Evolutionary conservation across 2,888 invertebrate species (phyloP).

Genomic region (Andrena bicolor): DNA sequence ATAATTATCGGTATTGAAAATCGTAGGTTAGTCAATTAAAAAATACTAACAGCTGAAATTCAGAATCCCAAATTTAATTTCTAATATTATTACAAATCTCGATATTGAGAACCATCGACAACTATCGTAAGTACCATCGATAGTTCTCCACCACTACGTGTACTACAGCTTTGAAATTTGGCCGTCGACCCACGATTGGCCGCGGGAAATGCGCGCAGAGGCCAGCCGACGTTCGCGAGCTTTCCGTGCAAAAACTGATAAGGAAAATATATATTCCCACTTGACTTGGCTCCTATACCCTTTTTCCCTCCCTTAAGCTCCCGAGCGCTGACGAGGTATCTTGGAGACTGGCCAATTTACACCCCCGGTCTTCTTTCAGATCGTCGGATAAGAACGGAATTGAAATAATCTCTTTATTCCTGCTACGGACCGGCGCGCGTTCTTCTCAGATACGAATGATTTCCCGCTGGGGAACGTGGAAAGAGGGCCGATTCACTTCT

Average conservation of each 20-base stretch:
- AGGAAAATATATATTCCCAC: conserved; percentile 70
- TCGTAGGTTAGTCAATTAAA: no score
- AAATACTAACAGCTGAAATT: no score
- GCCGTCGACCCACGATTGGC: conserved; percentile 34
- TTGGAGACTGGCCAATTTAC: conserved; percentile 74
- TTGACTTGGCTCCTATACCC: conserved; percentile 53
- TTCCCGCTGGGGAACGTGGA: neutral
- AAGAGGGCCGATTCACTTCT: no score
- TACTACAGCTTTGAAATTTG: no score
- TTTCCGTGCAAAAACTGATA: conserved; percentile 71
- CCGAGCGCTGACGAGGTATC: conserved; percentile 70
- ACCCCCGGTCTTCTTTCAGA: conserved; percentile 51
- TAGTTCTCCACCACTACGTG: no score
- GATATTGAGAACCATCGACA: no score
- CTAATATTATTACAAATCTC: no score
- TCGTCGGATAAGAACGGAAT: conserved; percentile 62
- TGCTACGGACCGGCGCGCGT: neutral
- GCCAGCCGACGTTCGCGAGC: conserved; percentile 14
- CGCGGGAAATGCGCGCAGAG: conserved; percentile 18
- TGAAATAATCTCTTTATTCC: conserved; percentile 64
- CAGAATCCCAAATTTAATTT: no score
- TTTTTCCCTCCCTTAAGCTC: conserved; percentile 44
- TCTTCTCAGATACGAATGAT: neutral
- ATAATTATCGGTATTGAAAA: no score
- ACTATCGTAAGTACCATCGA: no score